Evolutionary conservation across 2,888 invertebrate genomes (phyloP), one percentile per base, ranked within the genome.

Genomic region (Emmelina monodactyla): DNA sequence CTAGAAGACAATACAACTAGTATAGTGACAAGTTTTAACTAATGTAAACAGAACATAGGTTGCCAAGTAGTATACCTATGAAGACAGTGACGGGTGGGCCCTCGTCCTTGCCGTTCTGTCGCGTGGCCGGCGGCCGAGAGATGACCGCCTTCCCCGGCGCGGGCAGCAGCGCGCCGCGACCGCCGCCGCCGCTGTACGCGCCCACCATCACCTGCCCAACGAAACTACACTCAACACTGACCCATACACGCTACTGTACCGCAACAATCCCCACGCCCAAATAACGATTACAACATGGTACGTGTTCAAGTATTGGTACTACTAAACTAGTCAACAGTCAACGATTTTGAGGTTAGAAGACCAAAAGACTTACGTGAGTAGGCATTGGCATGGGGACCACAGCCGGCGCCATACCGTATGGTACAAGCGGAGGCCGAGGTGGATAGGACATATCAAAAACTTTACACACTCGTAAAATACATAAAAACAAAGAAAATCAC

Each of bases 11-110:
- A 14, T 10, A 14, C 10, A 2, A 34, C 5, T 9, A 16, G 5
- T 22, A 3, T 6, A 19, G 6, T 19, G 19, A 6, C 5, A 19
- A 19, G 9, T 19, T 6, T 6, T 19, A 19, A 19, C 9, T 19
- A 19, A 19, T 5, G 19, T 19, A 19, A 9, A 6, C 9, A 19
- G 9, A 19, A 19, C 9, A 6, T 6, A 19, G 19, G 5, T 19
- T 19, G 19, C 9, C 9, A 19, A 19, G 19, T 6, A 19, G 5
- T 6, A 19, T 62, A 85, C 97, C 97, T 32, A 98, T 93, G 80
- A 98, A 98, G 2, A 98, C 97, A 1, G 98, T 98, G 22, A 98
- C 95, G 1, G 94, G 88, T 1, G 97, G 96, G 0, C 94, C 94
- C 33, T 87, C 87, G 1, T 81, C 78, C 48, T 62, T 62, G 19